Percentiles rank a stretch among this genome's conserved stretches.
Conservation (phyloP, 2,888 invertebrate genomes). For the Lepidochitona cinerea region DNA sequence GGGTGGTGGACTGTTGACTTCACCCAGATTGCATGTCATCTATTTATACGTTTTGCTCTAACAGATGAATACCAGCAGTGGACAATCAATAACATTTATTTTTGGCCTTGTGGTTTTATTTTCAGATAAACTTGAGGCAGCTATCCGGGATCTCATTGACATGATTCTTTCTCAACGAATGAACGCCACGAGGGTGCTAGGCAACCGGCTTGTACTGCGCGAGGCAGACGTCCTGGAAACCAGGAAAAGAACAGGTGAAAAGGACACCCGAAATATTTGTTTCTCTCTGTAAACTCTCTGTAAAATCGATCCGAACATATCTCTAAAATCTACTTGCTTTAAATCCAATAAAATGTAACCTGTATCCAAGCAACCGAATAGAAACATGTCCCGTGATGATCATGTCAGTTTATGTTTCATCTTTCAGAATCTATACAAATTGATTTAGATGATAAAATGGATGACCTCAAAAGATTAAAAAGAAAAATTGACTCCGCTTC, state of each 20-base stretch:
- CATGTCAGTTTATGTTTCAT: no score
- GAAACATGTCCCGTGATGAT: no score
- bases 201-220: background rate
- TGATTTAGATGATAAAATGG: conserved; percentile 4
- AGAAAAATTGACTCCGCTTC: conserved; percentile 7
- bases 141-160: background rate
- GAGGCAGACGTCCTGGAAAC: conserved; percentile 10
- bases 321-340: background rate
- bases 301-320: no score
- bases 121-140: background rate
- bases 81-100: no score
- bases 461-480: conserved; percentile 7
- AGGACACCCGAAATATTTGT: no score
- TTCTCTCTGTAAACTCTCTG: no score
- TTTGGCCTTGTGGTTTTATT: no score
- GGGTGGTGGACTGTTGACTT: no score
- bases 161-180: background rate
- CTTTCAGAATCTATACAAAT: conserved; percentile 6
- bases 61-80: no score
- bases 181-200: conserved; percentile 5
- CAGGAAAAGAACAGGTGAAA: background rate
- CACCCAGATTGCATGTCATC: no score
- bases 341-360: background rate
- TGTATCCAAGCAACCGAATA: no score
- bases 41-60: no score